Evolutionary conservation across 2,113 vertebrate genomes (phyloP).

Genomic region (Tinamus guttatus): DNA sequence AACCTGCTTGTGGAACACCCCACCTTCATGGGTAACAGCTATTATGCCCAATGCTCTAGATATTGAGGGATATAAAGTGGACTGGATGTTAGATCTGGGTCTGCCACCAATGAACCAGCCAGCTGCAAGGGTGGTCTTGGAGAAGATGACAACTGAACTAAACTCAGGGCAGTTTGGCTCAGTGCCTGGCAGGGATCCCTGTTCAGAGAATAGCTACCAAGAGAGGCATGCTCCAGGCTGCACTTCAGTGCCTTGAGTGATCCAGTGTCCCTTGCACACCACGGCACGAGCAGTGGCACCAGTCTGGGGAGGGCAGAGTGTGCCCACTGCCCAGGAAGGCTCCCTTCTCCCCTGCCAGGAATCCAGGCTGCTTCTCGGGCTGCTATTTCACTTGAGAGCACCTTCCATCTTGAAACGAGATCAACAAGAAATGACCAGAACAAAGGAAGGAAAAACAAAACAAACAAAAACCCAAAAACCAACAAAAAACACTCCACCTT

Average conservation of each 20-base stretch:
- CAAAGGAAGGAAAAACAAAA: not conserved
- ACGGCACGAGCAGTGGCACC: fast-evolving
- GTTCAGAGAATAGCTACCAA: not conserved
- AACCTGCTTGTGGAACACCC: fast-evolving
- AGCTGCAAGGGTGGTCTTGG: not conserved
- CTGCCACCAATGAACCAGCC: not conserved
- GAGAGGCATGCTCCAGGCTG: fast-evolving
- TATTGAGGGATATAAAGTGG: fast-evolving
- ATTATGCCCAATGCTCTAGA: too few relatives aligned
- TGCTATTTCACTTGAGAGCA: not conserved
- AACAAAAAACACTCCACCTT: not conserved
- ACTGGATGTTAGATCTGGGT: not conserved
- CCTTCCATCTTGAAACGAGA: too few relatives aligned
- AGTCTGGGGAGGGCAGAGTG: not conserved
- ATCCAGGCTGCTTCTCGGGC: not conserved
- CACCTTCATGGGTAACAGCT: too few relatives aligned
- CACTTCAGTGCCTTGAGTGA: not conserved
- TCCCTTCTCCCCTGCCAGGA: not conserved
- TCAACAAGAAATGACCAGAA: not conserved
- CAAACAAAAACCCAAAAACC: too few relatives aligned
- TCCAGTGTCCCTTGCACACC: too few relatives aligned
- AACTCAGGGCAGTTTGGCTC: not conserved
- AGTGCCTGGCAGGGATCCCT: too few relatives aligned
- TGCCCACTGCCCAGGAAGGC: not conserved
- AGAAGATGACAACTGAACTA: fast-evolving